Percentiles rank a stretch among this genome's conserved stretches.
Evolutionary conservation across 30 jellyfish, hydroid and myxozoan species (phyloP).

Genomic region (Nemopilema nomurai): DNA sequence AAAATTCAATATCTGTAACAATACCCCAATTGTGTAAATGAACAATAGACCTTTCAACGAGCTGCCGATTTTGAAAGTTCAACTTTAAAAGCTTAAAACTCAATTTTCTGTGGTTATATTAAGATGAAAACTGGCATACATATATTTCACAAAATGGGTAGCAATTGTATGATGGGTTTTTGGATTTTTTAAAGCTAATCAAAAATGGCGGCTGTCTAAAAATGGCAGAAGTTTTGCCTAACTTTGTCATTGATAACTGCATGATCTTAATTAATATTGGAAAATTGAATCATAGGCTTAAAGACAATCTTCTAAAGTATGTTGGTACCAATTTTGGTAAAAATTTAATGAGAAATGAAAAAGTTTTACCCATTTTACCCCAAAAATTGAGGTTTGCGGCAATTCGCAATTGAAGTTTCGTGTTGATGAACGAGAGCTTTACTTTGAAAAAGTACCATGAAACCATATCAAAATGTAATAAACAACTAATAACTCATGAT

Average conservation of each 20-base stretch:
- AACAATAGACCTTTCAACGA: background rate
- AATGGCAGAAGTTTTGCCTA: background rate
- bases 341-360: background rate
- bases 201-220: constrained; percentile 36
- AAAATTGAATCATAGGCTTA: constrained; percentile 20
- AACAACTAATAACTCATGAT: background rate
- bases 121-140: background rate
- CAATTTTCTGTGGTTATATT: background rate
- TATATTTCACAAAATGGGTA: background rate
- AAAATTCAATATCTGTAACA: background rate
- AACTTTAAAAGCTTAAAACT: background rate
- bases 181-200: background rate
- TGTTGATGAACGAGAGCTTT: background rate
- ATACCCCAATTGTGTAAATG: background rate
- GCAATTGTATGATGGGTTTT: constrained; percentile 10
- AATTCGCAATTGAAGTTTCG: constrained; percentile 1
- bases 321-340: background rate
- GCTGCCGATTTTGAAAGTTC: background rate
- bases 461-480: background rate
- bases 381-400: background rate
- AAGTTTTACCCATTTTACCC: background rate
- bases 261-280: background rate
- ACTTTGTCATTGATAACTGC: background rate
- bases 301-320: background rate
- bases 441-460: background rate